Evolutionary conservation across 2,888 invertebrate genomes (phyloP).

Genomic region (Apodemia hepburni): DNA sequence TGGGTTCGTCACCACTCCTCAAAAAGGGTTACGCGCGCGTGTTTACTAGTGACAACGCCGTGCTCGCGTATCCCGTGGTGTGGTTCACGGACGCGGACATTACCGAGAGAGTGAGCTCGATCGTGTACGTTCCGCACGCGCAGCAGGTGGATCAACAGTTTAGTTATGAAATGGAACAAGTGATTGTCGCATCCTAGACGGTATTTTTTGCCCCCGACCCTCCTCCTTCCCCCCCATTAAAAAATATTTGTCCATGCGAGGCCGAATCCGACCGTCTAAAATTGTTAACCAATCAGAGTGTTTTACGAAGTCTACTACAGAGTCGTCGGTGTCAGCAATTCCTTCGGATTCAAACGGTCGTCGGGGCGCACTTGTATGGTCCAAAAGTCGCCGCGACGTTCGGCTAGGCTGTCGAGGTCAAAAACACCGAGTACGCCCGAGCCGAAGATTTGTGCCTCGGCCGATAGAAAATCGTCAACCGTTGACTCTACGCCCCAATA

Average conservation of each 20-base stretch:
- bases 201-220: not conserved
- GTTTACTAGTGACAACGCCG: not conserved
- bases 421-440: slow-evolving; percentile 16
- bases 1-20: not conserved
- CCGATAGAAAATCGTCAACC: slow-evolving; percentile 15
- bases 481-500: slow-evolving; percentile 13
- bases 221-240: no score
- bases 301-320: not conserved
- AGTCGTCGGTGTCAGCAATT: slow-evolving; percentile 8
- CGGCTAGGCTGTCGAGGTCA: slow-evolving; percentile 4
- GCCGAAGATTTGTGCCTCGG: slow-evolving; percentile 15
- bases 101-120: slow-evolving; percentile 1
- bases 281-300: no score
- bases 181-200: not conserved
- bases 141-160: not conserved
- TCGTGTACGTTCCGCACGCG: not conserved
- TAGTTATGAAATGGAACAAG: slow-evolving; percentile 5
- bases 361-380: slow-evolving; percentile 15
- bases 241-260: not conserved
- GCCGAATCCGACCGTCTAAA: not conserved
- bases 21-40: slow-evolving; percentile 9
- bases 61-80: not conserved
- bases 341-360: slow-evolving; percentile 14
- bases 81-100: slow-evolving; percentile 5
- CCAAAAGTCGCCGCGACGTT: slow-evolving; percentile 7